Evolutionary conservation across 1,140 invertebrate genomes (phyloP).

Genomic region (Leptoteleia sp.): DNA sequence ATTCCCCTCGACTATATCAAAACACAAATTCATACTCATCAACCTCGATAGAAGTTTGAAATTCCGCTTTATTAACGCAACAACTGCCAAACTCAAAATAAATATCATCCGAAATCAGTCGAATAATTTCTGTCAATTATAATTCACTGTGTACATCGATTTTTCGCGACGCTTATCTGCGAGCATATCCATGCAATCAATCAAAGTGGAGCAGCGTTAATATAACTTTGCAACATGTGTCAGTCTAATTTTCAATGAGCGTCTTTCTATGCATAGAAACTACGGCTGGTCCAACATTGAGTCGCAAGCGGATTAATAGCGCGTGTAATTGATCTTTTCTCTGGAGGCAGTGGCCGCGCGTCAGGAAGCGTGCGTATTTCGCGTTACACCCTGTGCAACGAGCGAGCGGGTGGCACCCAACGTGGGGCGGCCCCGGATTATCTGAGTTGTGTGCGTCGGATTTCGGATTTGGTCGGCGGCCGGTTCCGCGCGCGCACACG

Average conservation of each 20-base stretch:
- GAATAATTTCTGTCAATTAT: too few relatives aligned
- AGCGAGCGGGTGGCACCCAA: slow-evolving; percentile 39
- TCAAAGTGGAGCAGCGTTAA: slow-evolving; percentile 23
- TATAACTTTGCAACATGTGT: slow-evolving; percentile 38
- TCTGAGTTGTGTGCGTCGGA: too few relatives aligned
- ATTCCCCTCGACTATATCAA: too few relatives aligned
- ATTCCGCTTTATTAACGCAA: too few relatives aligned
- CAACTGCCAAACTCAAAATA: too few relatives aligned
- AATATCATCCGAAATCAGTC: too few relatives aligned
- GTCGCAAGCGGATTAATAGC: slow-evolving; percentile 51
- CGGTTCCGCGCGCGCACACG: too few relatives aligned
- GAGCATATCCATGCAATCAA: slow-evolving; percentile 15
- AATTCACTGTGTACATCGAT: too few relatives aligned
- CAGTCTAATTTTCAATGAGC: slow-evolving; percentile 46
- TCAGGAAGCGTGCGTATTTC: slow-evolving; percentile 55
- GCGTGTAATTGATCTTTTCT: slow-evolving; percentile 65
- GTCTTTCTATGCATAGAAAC: slow-evolving; percentile 13
- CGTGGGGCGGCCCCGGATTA: slow-evolving; percentile 70
- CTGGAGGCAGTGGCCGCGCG: slow-evolving; percentile 34
- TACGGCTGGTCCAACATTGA: slow-evolving; percentile 9
- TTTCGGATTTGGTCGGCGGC: too few relatives aligned
- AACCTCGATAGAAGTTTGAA: too few relatives aligned
- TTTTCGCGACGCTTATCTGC: neutral
- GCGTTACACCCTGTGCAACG: slow-evolving; percentile 66
- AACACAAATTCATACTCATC: too few relatives aligned